Conservation (phyloP, 2,888 invertebrate species). For the Cosmia pyralina region DNA sequence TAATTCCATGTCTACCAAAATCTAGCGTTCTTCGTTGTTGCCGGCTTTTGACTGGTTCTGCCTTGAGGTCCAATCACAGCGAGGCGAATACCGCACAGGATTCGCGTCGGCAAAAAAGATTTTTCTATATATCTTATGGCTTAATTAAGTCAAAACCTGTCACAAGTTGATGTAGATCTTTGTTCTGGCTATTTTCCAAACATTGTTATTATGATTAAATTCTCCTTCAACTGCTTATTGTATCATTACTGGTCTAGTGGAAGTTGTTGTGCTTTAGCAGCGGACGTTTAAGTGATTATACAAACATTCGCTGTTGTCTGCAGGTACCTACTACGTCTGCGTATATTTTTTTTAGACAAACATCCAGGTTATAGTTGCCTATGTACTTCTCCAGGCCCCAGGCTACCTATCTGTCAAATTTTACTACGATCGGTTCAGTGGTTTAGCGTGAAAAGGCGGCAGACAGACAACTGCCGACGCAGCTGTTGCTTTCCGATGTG, state of each 20-base stretch:
- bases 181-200: not conserved
- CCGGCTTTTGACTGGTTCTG: not conserved
- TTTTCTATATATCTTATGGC: not conserved
- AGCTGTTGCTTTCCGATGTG: too few relatives aligned
- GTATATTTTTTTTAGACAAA: not conserved
- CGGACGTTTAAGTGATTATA: slow-evolving; percentile 16
- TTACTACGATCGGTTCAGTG: not conserved
- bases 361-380: too few relatives aligned
- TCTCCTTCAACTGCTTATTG: not conserved
- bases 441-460: not conserved
- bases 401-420: not conserved
- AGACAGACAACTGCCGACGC: too few relatives aligned
- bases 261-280: slow-evolving; percentile 14
- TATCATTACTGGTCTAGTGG: slow-evolving; percentile 1
- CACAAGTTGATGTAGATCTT: not conserved
- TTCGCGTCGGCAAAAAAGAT: not conserved
- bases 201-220: slow-evolving; percentile 5
- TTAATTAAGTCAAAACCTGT: not conserved
- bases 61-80: slow-evolving; percentile 2
- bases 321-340: too few relatives aligned
- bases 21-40: not conserved
- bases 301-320: not conserved
- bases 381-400: not conserved
- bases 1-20: not conserved
- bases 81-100: not conserved